Base-by-base conservation (phyloP, 2,797 vertebrate species). In the Stomatorhinus walkeri region DNA sequence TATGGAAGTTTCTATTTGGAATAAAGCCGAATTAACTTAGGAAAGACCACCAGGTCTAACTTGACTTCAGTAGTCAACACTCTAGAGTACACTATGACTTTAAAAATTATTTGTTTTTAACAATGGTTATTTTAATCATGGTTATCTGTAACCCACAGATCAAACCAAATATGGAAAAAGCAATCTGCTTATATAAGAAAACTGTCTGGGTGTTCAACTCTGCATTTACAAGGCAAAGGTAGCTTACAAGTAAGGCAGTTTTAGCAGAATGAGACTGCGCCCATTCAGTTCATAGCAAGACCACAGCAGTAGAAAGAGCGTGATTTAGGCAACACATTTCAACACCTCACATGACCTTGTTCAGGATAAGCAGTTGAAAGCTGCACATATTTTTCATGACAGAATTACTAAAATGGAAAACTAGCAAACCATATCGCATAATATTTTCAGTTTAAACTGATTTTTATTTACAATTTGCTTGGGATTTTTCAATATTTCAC, bases 181-280 rank as follows among this genome's bases (percentile, higher is more conserved):
- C 19, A 40, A 87, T 8, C 19, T 22, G 19, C 22, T 49, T 85
- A 46, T 22, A 83, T 22, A 83, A 10, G 14, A 61, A 19, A 16
- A 52, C 14, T 49, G 36, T 49, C 36, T 22, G 12, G n/a, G 40
- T 61, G 12, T 84, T 24, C 32, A 83, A 83, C 14, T 48, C 56
- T 52, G 91, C 92, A 91, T 85, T 91, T 91, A 90, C 91, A 91
- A 94, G 92, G 91, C 93, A 85, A 68, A 85, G 92, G 92, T 91
- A 93, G 91, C 90, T 90, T 93, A 92, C 92, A 90, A 90, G 91
- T 92, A 92, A 93, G 92, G 92, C 91, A 91, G 92, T 91, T 91
- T 93, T 92, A 92, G 94, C 89, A 92, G 48, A 83, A 87, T 90
- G 88, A 88, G 90, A 89, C 92, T 89, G 89, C 91, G 90, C 54